These are phyloP conservation scores for Eilema sororculum DNA, from an alignment of 2,888 invertebrate genomes.

Conservation along the genomic window DNA sequence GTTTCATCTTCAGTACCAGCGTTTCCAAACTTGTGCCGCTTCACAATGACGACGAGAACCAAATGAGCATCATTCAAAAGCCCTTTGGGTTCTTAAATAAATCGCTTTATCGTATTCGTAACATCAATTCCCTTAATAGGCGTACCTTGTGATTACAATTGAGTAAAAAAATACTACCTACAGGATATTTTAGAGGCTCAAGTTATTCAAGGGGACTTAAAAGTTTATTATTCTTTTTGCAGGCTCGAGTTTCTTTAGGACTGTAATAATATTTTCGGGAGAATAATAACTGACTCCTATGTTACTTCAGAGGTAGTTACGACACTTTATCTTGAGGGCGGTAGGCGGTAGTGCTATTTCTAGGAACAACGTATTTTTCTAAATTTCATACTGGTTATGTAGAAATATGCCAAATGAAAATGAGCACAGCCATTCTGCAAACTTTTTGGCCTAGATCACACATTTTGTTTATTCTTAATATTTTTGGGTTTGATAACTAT, in stretches of 20 bases:
- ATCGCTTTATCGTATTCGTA: slow-evolving; percentile 60
- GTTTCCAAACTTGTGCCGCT: slow-evolving; percentile 39
- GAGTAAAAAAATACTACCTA: slow-evolving; percentile 29
- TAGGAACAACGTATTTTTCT: neutral
- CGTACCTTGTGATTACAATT: slow-evolving; percentile 45
- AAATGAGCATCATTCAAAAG: slow-evolving; percentile 63
- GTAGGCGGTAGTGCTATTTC: neutral
- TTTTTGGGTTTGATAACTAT: too few species aligned
- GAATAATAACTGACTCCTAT: neutral
- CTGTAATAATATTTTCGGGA: slow-evolving; percentile 5
- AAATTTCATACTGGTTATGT: too few species aligned
- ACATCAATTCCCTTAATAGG: slow-evolving; percentile 53
- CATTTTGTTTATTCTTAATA: too few species aligned
- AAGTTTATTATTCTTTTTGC: slow-evolving; percentile 10
- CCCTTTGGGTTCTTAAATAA: slow-evolving; percentile 53
- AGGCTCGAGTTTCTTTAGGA: neutral
- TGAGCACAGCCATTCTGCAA: too few species aligned
- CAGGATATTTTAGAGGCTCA: slow-evolving; percentile 27
- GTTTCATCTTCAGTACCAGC: neutral
- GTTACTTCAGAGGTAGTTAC: neutral
- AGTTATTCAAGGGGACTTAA: neutral
- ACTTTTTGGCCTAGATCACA: too few species aligned
- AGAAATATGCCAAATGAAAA: too few species aligned
- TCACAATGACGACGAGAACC: slow-evolving; percentile 39
- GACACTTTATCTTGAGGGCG: neutral